Evolutionary conservation across 2,113 vertebrate species (phyloP).

Genomic region (Alligator sinensis): DNA sequence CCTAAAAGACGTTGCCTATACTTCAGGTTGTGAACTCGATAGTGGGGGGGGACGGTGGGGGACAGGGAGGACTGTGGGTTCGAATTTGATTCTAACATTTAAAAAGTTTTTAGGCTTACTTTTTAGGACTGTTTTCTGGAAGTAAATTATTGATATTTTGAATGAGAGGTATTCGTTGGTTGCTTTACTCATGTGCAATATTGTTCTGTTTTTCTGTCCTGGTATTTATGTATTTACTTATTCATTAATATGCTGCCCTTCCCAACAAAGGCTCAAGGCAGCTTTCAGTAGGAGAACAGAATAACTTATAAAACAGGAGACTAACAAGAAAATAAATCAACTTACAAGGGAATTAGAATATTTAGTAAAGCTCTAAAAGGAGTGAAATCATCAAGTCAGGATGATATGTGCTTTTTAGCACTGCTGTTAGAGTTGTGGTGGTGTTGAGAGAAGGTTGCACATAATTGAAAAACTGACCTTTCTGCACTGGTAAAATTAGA

Average conservation of each 20-base stretch:
- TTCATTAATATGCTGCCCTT: too few species aligned
- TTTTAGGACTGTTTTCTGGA: not conserved
- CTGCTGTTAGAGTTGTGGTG: slow-evolving; percentile 43
- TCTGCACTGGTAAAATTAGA: not conserved
- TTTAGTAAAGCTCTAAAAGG: too few species aligned
- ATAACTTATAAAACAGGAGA: too few species aligned
- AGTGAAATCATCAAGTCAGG: not conserved
- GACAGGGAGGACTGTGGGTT: not conserved
- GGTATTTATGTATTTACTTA: too few species aligned
- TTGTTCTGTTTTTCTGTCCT: not conserved
- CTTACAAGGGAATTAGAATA: too few species aligned
- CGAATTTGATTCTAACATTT: not conserved
- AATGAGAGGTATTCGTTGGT: not conserved
- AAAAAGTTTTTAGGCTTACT: not conserved
- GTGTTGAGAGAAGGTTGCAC: not conserved
- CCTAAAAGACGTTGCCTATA: not conserved
- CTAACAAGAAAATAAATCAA: too few species aligned
- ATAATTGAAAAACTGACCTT: not conserved
- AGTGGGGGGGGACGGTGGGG: too few species aligned
- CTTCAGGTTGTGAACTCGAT: not conserved
- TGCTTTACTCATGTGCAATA: not conserved
- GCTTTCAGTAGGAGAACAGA: too few species aligned
- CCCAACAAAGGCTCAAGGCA: too few species aligned
- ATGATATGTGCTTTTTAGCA: not conserved
- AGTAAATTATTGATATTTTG: not conserved